Conservation (phyloP, 2,888 invertebrate species). For the Apotomis capreana region DNA sequence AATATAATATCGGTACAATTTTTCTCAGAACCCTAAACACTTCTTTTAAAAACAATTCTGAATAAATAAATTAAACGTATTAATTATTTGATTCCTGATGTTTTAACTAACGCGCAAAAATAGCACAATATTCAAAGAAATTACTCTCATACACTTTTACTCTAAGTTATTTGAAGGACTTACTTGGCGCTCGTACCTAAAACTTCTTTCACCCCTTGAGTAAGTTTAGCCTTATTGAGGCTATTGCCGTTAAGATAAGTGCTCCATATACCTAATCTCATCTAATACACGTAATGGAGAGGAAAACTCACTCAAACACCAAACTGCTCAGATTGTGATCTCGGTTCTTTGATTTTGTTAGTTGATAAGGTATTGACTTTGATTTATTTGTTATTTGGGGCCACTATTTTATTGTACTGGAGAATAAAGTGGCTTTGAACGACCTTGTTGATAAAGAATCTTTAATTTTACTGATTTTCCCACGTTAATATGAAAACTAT, state of each 20-base stretch:
- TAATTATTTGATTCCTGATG: too few relatives aligned
- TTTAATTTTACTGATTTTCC: background rate
- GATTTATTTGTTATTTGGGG: constrained; percentile 4
- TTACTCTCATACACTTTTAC: too few relatives aligned
- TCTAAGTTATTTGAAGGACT: constrained; percentile 7
- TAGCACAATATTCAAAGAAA: too few relatives aligned
- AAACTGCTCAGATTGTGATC: constrained; percentile 13
- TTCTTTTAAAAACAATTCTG: too few relatives aligned
- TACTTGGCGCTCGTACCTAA: constrained; percentile 5
- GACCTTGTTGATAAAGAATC: background rate
- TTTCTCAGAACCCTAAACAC: too few relatives aligned
- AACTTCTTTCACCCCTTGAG: constrained; percentile 9
- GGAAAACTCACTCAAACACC: constrained; percentile 14
- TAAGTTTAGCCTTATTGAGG: constrained; percentile 18
- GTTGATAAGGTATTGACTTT: background rate
- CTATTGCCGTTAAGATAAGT: constrained; percentile 28
- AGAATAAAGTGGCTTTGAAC: background rate
- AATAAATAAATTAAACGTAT: too few relatives aligned
- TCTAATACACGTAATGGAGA: constrained; percentile 29
- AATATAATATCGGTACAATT: too few relatives aligned
- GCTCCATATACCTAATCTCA: constrained; percentile 20
- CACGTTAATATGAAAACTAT: too few relatives aligned
- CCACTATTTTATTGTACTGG: background rate
- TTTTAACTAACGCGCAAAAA: too few relatives aligned
- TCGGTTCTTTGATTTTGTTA: background rate